Evolutionary conservation across 2,113 vertebrate genomes (phyloP).

Genomic region (Colistium nudipinnis): DNA sequence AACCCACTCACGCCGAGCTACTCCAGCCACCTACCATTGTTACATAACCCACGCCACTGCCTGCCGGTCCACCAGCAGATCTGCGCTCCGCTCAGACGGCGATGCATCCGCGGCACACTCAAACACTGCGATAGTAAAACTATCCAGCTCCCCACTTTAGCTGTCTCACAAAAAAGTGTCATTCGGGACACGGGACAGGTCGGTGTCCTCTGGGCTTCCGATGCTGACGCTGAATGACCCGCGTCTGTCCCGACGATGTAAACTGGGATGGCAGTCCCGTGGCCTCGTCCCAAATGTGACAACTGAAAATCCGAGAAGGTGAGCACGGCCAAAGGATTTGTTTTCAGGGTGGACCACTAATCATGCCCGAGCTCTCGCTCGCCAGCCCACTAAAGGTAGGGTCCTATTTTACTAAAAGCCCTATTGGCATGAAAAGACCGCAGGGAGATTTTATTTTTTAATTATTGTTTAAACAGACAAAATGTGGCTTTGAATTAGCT

Average conservation of each 20-base stretch:
- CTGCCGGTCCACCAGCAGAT: constrained; percentile 71
- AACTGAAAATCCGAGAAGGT: constrained; percentile 44
- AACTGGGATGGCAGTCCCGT: constrained; percentile 43
- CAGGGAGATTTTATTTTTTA: constrained; percentile 50
- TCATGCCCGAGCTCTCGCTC: constrained; percentile 31
- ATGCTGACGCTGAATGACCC: constrained; percentile 41
- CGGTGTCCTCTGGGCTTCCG: constrained; percentile 17
- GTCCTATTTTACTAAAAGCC: constrained; percentile 50
- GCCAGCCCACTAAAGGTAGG: constrained; percentile 53
- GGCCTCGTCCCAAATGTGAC: constrained; percentile 52
- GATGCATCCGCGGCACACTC: constrained; percentile 40
- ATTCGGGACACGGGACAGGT: constrained; percentile 24
- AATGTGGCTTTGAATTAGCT: constrained; percentile 63
- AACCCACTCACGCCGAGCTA: constrained; percentile 48
- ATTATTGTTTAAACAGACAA: constrained; percentile 60
- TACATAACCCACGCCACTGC: constrained; percentile 74
- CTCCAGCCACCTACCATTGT: constrained; percentile 76
- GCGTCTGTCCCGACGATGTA: constrained; percentile 18
- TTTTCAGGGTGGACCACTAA: constrained; percentile 46
- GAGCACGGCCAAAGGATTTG: constrained; percentile 43
- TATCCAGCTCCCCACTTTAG: constrained; percentile 24
- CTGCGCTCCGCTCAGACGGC: constrained; percentile 45
- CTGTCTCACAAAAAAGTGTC: constrained; percentile 20
- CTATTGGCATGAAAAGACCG: constrained; percentile 60
- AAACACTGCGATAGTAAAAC: constrained; percentile 24